Evolutionary conservation across 2,888 invertebrate species (phyloP), one percentile per base, ranked within the genome.

Genomic region (Macaria notata): DNA sequence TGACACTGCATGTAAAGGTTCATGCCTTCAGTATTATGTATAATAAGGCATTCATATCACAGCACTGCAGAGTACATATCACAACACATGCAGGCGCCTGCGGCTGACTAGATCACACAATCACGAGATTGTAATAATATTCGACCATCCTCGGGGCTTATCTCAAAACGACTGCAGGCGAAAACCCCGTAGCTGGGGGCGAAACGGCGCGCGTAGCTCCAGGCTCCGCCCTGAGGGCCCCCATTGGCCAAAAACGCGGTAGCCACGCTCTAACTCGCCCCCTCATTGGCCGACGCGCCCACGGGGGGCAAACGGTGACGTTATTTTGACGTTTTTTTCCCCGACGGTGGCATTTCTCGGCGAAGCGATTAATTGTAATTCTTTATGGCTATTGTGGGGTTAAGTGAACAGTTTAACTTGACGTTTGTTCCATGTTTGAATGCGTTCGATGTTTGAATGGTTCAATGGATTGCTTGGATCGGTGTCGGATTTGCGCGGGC

Each of bases 161-260:
- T 91, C 91, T 83, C 86, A 84, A 90, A 86, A 91, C 90, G 90
- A 91, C 91, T 91, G 90, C 81, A 89, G 91, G 91, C 90, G 83
- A 90, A 89, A 89, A 88, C 86, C 84, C 84, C 90, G 90, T 90
- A 76, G 90, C 90, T 90, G 86, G 88, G 90, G 90, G 90, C 90
- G 88, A 91, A 89, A 84, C 86, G 78, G 75, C 76, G 82, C 73
- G 83, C 83, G 85, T 79, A 78, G 88, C 89, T 88, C 60, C 69
- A 83, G 87, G 88, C 90, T 84, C 90, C 90, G 87, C 90, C 90
- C 90, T 78, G 83, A 88, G 90, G 72, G 64, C 62, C 73, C 76
- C 86, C 73, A 89, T 91, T 90, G 90, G 90, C 84, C 76, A 72
- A 75, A 79, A 80, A 79, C 33, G 83, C 78, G 79, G 85, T 82